These are phyloP conservation scores for Hemichromis elongatus DNA, from an alignment of 2,113 vertebrate species.

Conservation along the genomic window DNA sequence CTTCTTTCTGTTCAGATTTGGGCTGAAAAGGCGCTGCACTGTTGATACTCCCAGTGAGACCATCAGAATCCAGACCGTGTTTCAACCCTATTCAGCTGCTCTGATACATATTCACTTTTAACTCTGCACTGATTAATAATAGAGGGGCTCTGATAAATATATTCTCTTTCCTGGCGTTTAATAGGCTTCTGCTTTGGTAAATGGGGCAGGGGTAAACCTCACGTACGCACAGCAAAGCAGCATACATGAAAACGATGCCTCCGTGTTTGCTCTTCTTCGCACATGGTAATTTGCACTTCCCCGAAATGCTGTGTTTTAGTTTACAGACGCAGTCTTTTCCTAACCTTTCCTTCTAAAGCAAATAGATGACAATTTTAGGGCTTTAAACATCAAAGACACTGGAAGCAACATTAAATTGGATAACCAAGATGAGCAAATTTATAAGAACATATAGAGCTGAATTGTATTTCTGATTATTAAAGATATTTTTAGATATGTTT, in stretches of 20 bases:
- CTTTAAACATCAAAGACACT: conserved; percentile 11
- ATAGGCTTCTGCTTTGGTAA: conserved; percentile 58
- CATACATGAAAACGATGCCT: background rate
- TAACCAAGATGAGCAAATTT: conserved; percentile 1
- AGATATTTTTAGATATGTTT: background rate
- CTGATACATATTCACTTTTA: conserved; percentile 72
- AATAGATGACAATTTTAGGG: background rate
- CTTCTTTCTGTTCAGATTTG: conserved; percentile 56
- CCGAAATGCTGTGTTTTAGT: conserved; percentile 5
- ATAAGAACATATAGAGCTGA: background rate
- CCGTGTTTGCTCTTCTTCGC: background rate
- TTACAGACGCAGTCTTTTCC: conserved; percentile 8
- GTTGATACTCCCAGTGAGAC: conserved; percentile 66
- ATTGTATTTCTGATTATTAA: background rate
- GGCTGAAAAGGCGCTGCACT: conserved; percentile 63
- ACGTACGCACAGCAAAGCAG: background rate
- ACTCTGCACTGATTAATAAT: conserved; percentile 71
- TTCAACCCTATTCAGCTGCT: conserved; percentile 58
- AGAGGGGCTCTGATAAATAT: conserved; percentile 65
- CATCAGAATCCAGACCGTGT: conserved; percentile 59
- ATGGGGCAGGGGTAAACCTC: conserved; percentile 45
- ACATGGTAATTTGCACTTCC: background rate
- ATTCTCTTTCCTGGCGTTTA: conserved; percentile 64
- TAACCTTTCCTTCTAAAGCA: conserved; percentile 8
- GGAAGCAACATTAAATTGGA: conserved; percentile 3